Base-by-base conservation (phyloP, 2,888 invertebrate species). In the Sussaba pulchella region DNA sequence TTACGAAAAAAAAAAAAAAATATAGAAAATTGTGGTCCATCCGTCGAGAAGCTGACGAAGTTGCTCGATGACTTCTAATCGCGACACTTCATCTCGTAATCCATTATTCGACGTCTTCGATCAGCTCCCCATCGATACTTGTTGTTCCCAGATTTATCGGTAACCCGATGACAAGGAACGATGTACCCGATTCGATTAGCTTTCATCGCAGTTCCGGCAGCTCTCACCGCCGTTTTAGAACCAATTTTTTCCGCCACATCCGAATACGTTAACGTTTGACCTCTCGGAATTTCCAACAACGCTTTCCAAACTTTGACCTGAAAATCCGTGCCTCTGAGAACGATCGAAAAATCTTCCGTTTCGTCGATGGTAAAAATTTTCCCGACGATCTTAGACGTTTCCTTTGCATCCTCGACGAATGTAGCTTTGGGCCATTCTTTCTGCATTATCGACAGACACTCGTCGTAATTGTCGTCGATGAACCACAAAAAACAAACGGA, bases 121-220 rank as follows among this genome's bases (percentile, higher is more conserved):
- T 87, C 67, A 0, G 59, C 10, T 47, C 89, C 88, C 88, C 89
- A 89, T 3, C 79, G 70, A 59, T 88, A 90, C 57, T 91, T 91
- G 26, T 85, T 88, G 2, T 74, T 81, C 2, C 88, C 88, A 52
- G 84, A 61, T 74, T 90, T 90, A 17, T 85, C 73, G 14, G 82
- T 67, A 0, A 91, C 90, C 0, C 91, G 87, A 78, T 91, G 91
- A 71, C 91, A 91, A 2, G 91, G 91, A 61, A 91, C 85, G 8
- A 91, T 75, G 74, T 85, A 88, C 1, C 81, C 87, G 17, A 91
- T 76, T 59, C 84, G 82, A 84, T 91, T 91, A 8, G 79, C 86
- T 47, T 85, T 87, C 21, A 90, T 66, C 0, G 91, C 91, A 57
- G 83, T 87, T 8, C 85, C 91, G 36, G 88, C 88, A 0, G 91